A percentile compares a stretch with the other conserved stretches of the same genome.
Conservation (phyloP, 2,888 invertebrate genomes). For the Amblyjoppa fuscipennis region DNA sequence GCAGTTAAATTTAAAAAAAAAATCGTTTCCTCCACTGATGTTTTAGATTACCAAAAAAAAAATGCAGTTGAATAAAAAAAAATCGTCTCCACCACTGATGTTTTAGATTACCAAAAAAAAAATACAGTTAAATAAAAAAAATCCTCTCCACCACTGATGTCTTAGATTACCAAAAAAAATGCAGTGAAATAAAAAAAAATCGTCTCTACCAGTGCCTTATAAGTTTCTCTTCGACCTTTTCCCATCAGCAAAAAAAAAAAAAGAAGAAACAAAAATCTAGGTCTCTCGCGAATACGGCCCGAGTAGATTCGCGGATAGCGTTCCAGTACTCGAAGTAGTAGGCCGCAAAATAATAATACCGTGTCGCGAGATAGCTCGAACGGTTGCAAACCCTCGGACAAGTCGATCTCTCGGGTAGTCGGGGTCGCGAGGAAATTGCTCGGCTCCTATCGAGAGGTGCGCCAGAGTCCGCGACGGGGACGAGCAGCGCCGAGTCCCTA, state of each 20-base stretch:
- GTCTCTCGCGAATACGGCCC: conserved; percentile 23
- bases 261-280: conserved; percentile 32
- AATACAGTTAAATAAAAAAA: no score
- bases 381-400: conserved; percentile 41
- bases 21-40: no score
- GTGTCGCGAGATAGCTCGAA: conserved; percentile 32
- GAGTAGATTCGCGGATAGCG: conserved; percentile 59
- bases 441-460: conserved; percentile 57
- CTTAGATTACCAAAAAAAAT: no score
- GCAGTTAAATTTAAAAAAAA: no score
- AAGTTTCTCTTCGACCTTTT: no score
- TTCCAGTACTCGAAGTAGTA: conserved; percentile 29
- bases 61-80: no score
- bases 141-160: no score
- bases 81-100: no score
- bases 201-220: no score
- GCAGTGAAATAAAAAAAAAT: no score
- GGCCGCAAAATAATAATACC: conserved; percentile 42
- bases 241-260: conserved; percentile 9
- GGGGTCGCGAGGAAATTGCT: conserved; percentile 78
- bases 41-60: no score
- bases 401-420: conserved; percentile 49
- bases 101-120: no score
- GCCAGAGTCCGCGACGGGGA: conserved; percentile 38
- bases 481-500: conserved; percentile 69